These are phyloP conservation scores for Watsonalla binaria DNA, from an alignment of 2,888 invertebrate genomes.

Conservation along the genomic window DNA sequence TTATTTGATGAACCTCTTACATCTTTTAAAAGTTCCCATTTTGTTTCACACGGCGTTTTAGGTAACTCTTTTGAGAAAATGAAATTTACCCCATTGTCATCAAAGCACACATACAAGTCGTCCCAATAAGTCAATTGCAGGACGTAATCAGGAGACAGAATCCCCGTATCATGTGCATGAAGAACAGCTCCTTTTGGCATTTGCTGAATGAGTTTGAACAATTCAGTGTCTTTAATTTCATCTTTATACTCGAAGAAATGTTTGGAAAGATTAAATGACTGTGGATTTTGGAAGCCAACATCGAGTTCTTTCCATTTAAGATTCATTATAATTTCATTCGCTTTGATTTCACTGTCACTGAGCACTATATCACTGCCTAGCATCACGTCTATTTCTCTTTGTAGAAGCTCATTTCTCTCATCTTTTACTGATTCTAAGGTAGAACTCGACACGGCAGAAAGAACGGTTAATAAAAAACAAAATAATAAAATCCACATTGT, in stretches of 20 bases:
- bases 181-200: conserved; percentile 88
- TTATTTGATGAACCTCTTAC: conserved; percentile 66
- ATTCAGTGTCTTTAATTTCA: conserved; percentile 76
- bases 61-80: conserved; percentile 47
- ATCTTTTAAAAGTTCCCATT: conserved; percentile 73
- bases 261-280: conserved; percentile 79
- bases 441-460: conserved; percentile 7
- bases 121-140: conserved; percentile 80
- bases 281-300: conserved; percentile 63
- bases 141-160: conserved; percentile 80
- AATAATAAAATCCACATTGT: conserved; percentile 35
- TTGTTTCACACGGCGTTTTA: conserved; percentile 28
- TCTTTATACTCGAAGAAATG: conserved; percentile 83
- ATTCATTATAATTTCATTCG: conserved; percentile 79
- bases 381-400: conserved; percentile 63
- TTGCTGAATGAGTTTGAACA: conserved; percentile 80
- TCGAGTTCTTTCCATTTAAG: conserved; percentile 73
- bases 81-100: conserved; percentile 36
- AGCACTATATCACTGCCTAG: conserved; percentile 76
- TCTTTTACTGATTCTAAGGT: conserved; percentile 22
- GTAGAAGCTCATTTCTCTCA: conserved; percentile 63
- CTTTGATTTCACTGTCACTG: conserved; percentile 70
- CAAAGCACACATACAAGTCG: conserved; percentile 77
- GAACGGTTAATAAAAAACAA: conserved; percentile 13
- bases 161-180: conserved; percentile 83